Conservation (phyloP, 2,113 vertebrate genomes). For the Lophius piscatorius region DNA sequence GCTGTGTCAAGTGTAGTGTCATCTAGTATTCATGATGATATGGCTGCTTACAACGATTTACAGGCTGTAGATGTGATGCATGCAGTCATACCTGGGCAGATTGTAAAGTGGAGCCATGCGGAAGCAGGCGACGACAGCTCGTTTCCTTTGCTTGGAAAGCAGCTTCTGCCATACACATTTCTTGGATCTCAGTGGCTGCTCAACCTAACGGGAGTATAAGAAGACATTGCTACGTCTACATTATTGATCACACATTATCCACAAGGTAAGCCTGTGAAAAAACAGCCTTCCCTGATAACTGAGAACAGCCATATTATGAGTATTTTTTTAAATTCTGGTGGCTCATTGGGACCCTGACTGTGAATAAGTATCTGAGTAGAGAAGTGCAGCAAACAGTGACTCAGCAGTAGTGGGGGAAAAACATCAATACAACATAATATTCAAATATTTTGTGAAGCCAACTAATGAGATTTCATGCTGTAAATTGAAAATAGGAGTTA, state of each 20-base stretch:
- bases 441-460: no score
- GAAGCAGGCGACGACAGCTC: slow-evolving; percentile 97
- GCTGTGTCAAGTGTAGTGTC: not conserved
- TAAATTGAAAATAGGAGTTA: no score
- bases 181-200: slow-evolving; percentile 96
- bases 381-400: no score
- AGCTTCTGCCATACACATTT: slow-evolving; percentile 99
- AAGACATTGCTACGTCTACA: not conserved
- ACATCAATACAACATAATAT: no score
- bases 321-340: not conserved
- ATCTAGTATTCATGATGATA: not conserved
- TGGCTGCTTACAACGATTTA: not conserved
- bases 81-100: slow-evolving; percentile 88
- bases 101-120: slow-evolving; percentile 98
- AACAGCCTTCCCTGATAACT: not conserved
- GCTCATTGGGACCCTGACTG: no score
- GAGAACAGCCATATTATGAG: not conserved
- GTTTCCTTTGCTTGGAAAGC: slow-evolving; percentile 96
- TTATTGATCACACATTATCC: slow-evolving; percentile 10
- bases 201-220: slow-evolving; percentile 81
- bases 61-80: not conserved
- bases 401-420: no score
- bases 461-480: no score
- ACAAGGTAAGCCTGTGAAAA: not conserved
- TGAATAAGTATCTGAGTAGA: no score